Conservation (phyloP, 1,140 invertebrate species). For the Drosophila funebris region DNA sequence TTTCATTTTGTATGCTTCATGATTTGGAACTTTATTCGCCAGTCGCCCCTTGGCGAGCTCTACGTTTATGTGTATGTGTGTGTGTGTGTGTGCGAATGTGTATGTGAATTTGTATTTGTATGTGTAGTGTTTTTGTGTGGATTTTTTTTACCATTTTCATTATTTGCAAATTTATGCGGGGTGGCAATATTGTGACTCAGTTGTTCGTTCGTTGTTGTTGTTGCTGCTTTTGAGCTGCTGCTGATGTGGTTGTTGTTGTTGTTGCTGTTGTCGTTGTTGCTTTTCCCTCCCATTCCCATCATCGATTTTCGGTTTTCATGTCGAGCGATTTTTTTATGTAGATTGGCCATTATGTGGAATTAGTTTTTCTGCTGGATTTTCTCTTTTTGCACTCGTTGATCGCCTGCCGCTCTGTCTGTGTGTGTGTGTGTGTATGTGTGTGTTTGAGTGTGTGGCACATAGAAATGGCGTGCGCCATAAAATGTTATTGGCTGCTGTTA, state of each 20-base stretch:
- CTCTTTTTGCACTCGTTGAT: slow-evolving; percentile 49
- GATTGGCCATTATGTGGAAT: slow-evolving; percentile 79
- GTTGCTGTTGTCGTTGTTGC: neutral
- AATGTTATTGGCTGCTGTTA: slow-evolving; percentile 66
- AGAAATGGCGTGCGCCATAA: slow-evolving; percentile 68
- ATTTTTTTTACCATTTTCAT: slow-evolving; percentile 76
- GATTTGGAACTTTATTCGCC: slow-evolving; percentile 78
- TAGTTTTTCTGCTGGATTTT: slow-evolving; percentile 61
- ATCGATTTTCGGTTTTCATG: slow-evolving; percentile 71
- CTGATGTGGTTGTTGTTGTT: neutral
- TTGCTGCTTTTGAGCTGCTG: neutral
- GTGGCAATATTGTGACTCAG: slow-evolving; percentile 53
- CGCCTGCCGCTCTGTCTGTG: slow-evolving; percentile 4
- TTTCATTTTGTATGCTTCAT: slow-evolving; percentile 81
- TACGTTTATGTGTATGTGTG: neutral
- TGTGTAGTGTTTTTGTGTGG: slow-evolving; percentile 25
- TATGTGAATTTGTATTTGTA: slow-evolving; percentile 18
- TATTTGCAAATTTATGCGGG: slow-evolving; percentile 81
- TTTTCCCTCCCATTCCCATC: slow-evolving; percentile 44
- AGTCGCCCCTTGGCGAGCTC: slow-evolving; percentile 21
- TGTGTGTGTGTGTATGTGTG: slow-evolving; percentile 5
- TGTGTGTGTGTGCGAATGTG: slow-evolving; percentile 15
- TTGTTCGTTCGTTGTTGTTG: slow-evolving; percentile 9
- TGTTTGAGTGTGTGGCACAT: slow-evolving; percentile 34
- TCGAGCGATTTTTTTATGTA: slow-evolving; percentile 75